Evolutionary conservation across 1,140 invertebrate genomes (phyloP), one percentile per base, ranked within the genome.

Genomic region (Hydropsyche tenuis): DNA sequence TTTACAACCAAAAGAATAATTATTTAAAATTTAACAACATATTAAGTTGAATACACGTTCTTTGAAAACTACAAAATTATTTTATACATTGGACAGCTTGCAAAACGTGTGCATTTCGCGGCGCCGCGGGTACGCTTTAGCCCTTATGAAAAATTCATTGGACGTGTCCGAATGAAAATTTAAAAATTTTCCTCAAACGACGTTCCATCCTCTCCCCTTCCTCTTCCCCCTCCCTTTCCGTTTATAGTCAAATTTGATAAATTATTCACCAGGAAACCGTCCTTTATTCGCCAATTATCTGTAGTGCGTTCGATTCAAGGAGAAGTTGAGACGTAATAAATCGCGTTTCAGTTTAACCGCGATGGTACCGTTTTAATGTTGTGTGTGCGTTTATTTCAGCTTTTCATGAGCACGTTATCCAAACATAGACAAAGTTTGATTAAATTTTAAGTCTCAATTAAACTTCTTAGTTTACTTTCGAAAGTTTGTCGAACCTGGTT

Each of bases 361-460:
- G 3, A 37, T 37, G 30, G 30, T 37, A 37, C 3, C 9, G 9
- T 37, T 37, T 37, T 37, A 37, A 60, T 60, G 22, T 25, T n/a
- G n/a, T 25, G 12, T 60, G n/a, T 60, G 22, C 23, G 56, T 20
- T 25, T 25, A 25, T 20, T 60, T 23, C 22, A 18, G 22, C 23
- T 22, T 20, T 60, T 23, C 23, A 25, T 25, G 22, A 60, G 9
- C 56, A 12, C 56, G 12, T 60, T 60, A 25, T 23, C 56, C 23
- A 60, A 25, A 60, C 56, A 25, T 23, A 25, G 18, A 12, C 9
- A 53, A 60, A 60, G 56, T 60, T 60, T 60, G 56, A 60, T 60
- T 60, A 60, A 60, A 60, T 60, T 60, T 60, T 60, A 60, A 60
- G 56, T 60, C 20, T 60, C 56, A 60, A 60, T 60, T 60, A 60